A percentile compares a stretch with the other conserved stretches of the same genome.
Conservation (phyloP, 2,113 vertebrate species). For the Lutjanus erythropterus region DNA sequence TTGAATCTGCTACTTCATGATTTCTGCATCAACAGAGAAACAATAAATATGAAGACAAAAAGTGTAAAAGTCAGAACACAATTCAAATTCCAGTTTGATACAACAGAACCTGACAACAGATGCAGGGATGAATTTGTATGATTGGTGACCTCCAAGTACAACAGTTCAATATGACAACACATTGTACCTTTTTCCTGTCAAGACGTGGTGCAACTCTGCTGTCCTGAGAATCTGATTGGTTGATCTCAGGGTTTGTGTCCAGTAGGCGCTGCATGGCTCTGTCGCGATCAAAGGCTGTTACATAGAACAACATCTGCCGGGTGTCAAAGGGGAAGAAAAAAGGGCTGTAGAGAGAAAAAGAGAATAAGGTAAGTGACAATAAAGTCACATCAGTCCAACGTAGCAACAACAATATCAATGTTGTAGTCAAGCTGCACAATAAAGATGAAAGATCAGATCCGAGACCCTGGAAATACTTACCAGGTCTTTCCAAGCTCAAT, state of each 20-base stretch:
- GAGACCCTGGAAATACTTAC: constrained; percentile 85
- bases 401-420: too few relatives aligned
- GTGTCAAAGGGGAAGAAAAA: constrained; percentile 99
- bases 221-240: constrained; percentile 99
- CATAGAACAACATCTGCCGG: constrained; percentile 99
- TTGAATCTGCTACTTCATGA: too few relatives aligned
- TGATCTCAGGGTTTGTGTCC: constrained; percentile 99
- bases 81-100: too few relatives aligned
- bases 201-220: constrained; percentile 98
- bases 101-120: too few relatives aligned
- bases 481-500: constrained; percentile 98
- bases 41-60: too few relatives aligned
- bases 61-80: too few relatives aligned
- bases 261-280: constrained; percentile 98
- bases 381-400: not conserved
- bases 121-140: too few relatives aligned
- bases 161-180: not conserved
- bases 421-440: too few relatives aligned
- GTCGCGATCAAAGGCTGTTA: constrained; percentile 99
- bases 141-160: too few relatives aligned
- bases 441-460: too few relatives aligned
- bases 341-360: constrained; percentile 84
- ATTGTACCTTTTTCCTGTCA: constrained; percentile 96
- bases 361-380: not conserved
- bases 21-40: too few relatives aligned